Percentiles rank a stretch among this genome's conserved stretches.
Conservation (phyloP, 2,797 vertebrate genomes). For the Pteronotus mesoamericanus region DNA sequence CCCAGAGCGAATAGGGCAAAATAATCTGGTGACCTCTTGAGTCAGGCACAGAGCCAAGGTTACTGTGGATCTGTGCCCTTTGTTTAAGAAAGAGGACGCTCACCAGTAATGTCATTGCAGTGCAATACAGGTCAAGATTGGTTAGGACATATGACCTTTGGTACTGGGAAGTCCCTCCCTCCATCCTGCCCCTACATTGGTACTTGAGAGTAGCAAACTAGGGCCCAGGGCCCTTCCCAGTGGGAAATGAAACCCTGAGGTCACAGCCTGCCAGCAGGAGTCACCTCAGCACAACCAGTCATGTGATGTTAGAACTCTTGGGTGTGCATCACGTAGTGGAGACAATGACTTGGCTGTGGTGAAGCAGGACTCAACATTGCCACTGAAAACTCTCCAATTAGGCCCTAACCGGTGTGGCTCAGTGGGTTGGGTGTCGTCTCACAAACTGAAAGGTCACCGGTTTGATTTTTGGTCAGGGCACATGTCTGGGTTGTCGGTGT, state of each 20-base stretch:
- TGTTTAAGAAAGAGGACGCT: neutral
- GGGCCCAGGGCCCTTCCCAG: neutral
- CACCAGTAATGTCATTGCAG: neutral
- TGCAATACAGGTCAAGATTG: neutral
- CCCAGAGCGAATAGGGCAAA: neutral
- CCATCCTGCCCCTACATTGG: neutral
- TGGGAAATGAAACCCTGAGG: neutral
- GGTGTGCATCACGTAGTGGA: neutral
- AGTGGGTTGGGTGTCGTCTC: neutral
- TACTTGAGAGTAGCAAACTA: too few relatives aligned
- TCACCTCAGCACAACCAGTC: neutral
- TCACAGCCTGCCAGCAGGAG: neutral
- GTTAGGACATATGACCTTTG: neutral
- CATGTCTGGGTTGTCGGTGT: neutral
- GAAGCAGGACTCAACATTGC: neutral
- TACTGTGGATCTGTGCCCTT: neutral
- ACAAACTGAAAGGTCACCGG: neutral
- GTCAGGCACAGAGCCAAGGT: neutral
- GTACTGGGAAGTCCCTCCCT: too few relatives aligned
- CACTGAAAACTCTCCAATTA: neutral
- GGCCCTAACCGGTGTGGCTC: neutral
- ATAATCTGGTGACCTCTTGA: neutral
- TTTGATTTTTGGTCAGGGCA: neutral
- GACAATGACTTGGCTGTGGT: neutral
- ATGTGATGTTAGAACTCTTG: neutral